A percentile compares a stretch with the other conserved stretches of the same genome.
Conservation (phyloP, 2,113 vertebrate species). For the Paedocypris sp. region DNA sequence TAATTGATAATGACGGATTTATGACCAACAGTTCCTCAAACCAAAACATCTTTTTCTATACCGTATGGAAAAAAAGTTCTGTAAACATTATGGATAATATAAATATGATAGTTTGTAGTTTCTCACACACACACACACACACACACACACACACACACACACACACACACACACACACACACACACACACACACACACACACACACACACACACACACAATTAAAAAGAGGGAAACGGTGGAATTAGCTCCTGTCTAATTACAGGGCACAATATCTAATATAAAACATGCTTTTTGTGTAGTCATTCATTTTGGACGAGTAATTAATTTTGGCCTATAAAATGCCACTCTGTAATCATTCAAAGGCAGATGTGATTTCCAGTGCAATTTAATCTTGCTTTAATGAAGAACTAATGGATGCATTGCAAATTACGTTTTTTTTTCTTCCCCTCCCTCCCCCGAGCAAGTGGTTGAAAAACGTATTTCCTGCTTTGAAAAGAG, state of each 20-base stretch:
- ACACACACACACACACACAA: conserved; percentile 97
- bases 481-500: conserved; percentile 99
- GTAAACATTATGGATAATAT: no score
- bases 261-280: conserved; percentile 99
- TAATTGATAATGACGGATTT: no score
- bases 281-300: conserved; percentile 95
- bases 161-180: no score
- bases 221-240: conserved; percentile 99
- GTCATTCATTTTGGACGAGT: conserved; percentile 99
- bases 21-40: no score
- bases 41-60: no score
- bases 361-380: conserved; percentile 99
- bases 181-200: no score
- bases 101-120: no score
- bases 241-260: conserved; percentile 99
- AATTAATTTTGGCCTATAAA: conserved; percentile 99
- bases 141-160: no score
- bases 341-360: conserved; percentile 99
- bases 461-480: conserved; percentile 77
- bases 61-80: no score
- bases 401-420: conserved; percentile 99
- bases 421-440: conserved; percentile 98
- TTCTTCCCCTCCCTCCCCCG: no score
- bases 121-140: no score
- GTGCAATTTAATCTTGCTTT: conserved; percentile 99